A percentile compares a stretch with the other conserved stretches of the same genome.
Evolutionary conservation across 2,797 vertebrate species (phyloP).

Genomic region (Sardinella longiceps): DNA sequence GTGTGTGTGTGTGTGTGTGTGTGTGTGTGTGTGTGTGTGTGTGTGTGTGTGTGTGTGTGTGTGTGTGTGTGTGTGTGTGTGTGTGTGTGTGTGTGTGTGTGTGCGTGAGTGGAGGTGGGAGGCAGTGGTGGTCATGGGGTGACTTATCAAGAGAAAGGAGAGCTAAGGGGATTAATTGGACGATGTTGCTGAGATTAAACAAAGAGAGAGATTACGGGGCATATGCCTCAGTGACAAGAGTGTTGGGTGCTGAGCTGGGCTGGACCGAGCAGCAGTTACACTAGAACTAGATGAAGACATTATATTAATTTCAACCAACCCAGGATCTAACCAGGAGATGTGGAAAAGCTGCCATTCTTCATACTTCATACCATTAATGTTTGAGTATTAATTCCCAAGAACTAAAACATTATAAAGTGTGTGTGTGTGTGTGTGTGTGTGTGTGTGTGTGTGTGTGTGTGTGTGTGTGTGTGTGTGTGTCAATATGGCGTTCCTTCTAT

Average conservation of each 20-base stretch:
- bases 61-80: background rate
- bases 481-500: too few relatives aligned
- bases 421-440: constrained; percentile 4
- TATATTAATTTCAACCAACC: too few relatives aligned
- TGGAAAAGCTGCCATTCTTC: too few relatives aligned
- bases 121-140: background rate
- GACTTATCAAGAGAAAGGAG: constrained; percentile 15
- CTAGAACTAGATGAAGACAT: too few relatives aligned
- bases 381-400: too few relatives aligned
- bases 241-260: too few relatives aligned
- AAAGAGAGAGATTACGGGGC: constrained; percentile 34
- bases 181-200: constrained; percentile 36
- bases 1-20: background rate
- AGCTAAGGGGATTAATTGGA: constrained; percentile 41
- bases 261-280: too few relatives aligned
- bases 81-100: background rate
- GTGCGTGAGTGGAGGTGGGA: background rate
- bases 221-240: too few relatives aligned
- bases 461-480: too few relatives aligned
- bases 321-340: too few relatives aligned
- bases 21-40: background rate
- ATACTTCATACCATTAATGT: too few relatives aligned
- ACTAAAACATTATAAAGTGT: background rate
- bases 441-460: background rate
- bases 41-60: background rate